Base-by-base conservation (phyloP, 2,888 invertebrate genomes). In the Drosophila hawaiiensis region DNA sequence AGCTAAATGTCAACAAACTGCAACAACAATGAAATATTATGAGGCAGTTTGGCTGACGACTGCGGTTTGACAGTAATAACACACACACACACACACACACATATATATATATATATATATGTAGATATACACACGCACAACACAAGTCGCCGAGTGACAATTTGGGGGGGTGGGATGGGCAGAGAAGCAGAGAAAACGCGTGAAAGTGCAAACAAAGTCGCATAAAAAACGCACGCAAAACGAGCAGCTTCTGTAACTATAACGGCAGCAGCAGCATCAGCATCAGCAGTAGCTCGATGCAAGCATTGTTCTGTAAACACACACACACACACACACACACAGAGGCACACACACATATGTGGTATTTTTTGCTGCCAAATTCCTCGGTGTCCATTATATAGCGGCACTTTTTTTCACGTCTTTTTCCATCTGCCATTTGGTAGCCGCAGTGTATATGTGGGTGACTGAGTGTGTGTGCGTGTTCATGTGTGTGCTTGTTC, bases 11-110 rank as follows among this genome's bases (percentile, higher is more conserved):
- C 82, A 86, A 81, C 84, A 84, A 84, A 82, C 84, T 83, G 84
- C 84, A 83, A 64, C 79, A 77, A 81, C 86, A 74, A 84, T 84
- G 84, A 84, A 84, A 84, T 86, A 84, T 86, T 84, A 84, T 86
- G 83, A 86, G 81, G 73, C 78, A 60, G 79, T 70, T 80, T 76
- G 76, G 74, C 75, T 56, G 50, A 61, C 73, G 71, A 66, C 65
- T 75, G 82, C 76, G 69, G 75, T 69, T 81, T 73, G 89, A 61
- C 78, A 73, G 87, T 73, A 81, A 83, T 82, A 84, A 82, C 80
- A 79, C 74, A 71, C 62, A 62, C 63, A 58, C 67, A n/a, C 33
- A 31, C 22, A 39, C 37, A 29, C 31, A 29, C 28, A 49, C 6
- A 37, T 4, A 58, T 29, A n/a, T 25, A 41, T 39, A 39, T 19